A percentile compares a stretch with the other conserved stretches of the same genome.
These are phyloP conservation scores for Onychostruthus taczanowskii DNA, from an alignment of 2,113 vertebrate species.

Conservation along the genomic window DNA sequence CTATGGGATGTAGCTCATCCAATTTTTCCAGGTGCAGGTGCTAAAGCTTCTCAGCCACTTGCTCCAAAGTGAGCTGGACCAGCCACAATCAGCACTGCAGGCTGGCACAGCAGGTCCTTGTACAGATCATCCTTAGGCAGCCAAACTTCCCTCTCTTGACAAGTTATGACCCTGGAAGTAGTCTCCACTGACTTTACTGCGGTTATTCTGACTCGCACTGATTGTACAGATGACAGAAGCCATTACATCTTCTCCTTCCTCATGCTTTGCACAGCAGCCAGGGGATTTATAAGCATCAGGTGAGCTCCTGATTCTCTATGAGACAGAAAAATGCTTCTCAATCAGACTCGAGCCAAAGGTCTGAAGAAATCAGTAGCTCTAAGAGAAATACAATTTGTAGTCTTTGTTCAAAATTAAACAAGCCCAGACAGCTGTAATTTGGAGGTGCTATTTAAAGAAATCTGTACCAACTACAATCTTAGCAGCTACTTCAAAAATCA, in stretches of 20 bases:
- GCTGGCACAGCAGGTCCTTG: not conserved
- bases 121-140: not conserved
- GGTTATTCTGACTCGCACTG: not conserved
- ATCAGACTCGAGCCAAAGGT: not conserved
- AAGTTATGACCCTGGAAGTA: not conserved
- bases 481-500: not conserved
- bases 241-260: not conserved
- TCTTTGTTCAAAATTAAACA: constrained; percentile 29
- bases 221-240: not conserved
- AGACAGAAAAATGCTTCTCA: not conserved
- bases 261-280: not conserved
- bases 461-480: not conserved
- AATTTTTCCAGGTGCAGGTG: fast-evolving
- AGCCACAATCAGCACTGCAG: not conserved
- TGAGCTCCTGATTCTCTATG: not conserved
- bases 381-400: not conserved
- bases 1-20: not conserved
- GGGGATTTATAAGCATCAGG: not conserved
- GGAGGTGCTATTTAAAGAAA: not conserved
- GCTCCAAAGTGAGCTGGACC: not conserved
- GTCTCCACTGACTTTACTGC: not conserved
- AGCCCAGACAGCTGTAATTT: not conserved
- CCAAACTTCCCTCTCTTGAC: not conserved
- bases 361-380: not conserved
- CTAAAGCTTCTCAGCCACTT: not conserved